Evolutionary conservation across 2,797 vertebrate genomes (phyloP), one percentile per base, ranked within the genome.

Genomic region (Gambelia wislizenii): DNA sequence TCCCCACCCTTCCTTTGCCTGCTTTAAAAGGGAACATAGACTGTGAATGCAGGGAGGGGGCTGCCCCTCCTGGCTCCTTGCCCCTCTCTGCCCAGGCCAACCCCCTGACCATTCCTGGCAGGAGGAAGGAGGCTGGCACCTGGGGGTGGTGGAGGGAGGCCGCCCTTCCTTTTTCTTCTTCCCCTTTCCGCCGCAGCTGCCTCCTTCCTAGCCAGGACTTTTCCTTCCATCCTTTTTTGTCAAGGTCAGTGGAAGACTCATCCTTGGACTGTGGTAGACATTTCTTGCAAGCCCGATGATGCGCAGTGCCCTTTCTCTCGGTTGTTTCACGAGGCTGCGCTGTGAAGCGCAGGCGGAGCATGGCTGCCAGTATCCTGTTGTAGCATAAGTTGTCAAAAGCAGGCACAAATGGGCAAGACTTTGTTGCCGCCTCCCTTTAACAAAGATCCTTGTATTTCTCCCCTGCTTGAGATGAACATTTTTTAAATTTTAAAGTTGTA

Each of bases 21-120:
- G 97, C 98, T 98, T 98, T 98, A 98, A 98, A 98, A 99, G 98
- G 98, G 98, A 99, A 98, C 96, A 98, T 98, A 99, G 98, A 98
- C 98, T 98, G 98, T 98, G 99, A 98, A 98, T 97, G 96, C 98
- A 97, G 98, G 98, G 98, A 98, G 56, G 42, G 2, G 75, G n/a
- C 91, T 90, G 95, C 92, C 49, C 91, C 95, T 95, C 91, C 18
- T 0, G 90, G 94, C 96, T 93, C 93, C 94, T 94, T 91, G 91
- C 90, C 93, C 95, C 25, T 47, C 30, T 76, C 10, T 39, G 1
- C 54, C 6, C n/a, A 10, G 10, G 22, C 39, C 39, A 10, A 1
- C 72, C 22, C 27, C 47, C 22, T 16, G 47, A 27, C 0, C 39
- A 1, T 14, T 22, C 6, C 12, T 92, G 76, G 39, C 88, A 30